Percentiles rank a stretch among this genome's conserved stretches.
Conservation (phyloP, 2,797 vertebrate species). For the Chromis chromis region DNA sequence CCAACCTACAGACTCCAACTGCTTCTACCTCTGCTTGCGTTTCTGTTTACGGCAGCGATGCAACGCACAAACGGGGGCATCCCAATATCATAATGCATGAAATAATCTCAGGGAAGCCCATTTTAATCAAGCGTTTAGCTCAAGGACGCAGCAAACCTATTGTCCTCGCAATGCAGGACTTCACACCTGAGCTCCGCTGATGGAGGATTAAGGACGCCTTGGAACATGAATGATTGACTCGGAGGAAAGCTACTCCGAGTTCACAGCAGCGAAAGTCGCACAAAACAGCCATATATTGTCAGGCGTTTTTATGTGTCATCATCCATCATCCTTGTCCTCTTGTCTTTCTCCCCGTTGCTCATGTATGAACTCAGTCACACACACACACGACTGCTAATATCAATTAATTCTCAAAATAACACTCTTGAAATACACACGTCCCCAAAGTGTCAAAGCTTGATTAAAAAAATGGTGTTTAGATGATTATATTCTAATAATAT, state of each 20-base stretch:
- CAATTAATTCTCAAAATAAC: conserved; percentile 75
- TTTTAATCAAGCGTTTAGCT: conserved; percentile 54
- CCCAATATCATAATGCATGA: conserved; percentile 50
- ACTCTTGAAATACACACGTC: conserved; percentile 62
- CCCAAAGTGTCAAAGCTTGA: conserved; percentile 67
- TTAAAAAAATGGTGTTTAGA: conserved; percentile 65
- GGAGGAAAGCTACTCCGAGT: background rate
- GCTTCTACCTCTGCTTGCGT: conserved; percentile 15
- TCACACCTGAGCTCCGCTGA: conserved; percentile 6
- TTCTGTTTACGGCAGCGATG: conserved; percentile 27
- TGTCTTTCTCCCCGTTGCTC: conserved; percentile 20
- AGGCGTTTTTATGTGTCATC: conserved; percentile 11
- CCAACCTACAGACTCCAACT: conserved; percentile 19
- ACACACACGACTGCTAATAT: conserved; percentile 30
- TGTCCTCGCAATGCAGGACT: conserved; percentile 22
- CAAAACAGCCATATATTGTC: background rate
- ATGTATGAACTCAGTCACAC: conserved; percentile 22
- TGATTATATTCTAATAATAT: conserved; percentile 73
- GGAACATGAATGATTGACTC: conserved; percentile 8
- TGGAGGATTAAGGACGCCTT: conserved; percentile 28
- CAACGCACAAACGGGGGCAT: conserved; percentile 10
- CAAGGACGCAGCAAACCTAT: conserved; percentile 33
- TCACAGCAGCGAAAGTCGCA: no score
- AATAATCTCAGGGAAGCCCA: conserved; percentile 55
- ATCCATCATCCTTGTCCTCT: conserved; percentile 38